These are phyloP conservation scores for Lutjanus erythropterus DNA, from an alignment of 2,113 vertebrate genomes.

Conservation along the genomic window DNA sequence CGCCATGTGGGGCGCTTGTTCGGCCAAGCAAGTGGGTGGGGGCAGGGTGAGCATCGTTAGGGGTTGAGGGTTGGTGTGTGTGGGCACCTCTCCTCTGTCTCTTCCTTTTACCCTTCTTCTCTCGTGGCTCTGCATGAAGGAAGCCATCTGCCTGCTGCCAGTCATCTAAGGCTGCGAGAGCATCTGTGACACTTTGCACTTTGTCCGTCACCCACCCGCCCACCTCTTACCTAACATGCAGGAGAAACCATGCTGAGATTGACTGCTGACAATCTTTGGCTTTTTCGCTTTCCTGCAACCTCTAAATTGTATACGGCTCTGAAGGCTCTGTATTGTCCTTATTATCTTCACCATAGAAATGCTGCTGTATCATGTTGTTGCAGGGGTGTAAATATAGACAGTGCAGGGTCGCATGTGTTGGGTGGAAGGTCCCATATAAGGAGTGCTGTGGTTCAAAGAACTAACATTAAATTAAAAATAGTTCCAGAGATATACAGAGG, in stretches of 20 bases:
- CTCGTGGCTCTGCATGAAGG: conserved; percentile 49
- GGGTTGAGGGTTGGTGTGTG: conserved; percentile 46
- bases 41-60: conserved; percentile 33
- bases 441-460: no score
- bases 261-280: conserved; percentile 31
- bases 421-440: no score
- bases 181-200: conserved; percentile 66
- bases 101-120: conserved; percentile 50
- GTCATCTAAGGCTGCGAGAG: conserved; percentile 59
- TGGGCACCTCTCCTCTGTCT: conserved; percentile 62
- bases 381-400: no score
- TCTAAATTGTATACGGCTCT: background rate
- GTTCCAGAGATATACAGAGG: no score
- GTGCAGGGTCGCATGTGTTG: no score
- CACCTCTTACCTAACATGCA: conserved; percentile 41
- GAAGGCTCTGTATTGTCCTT: background rate
- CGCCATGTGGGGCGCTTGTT: conserved; percentile 67
- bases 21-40: conserved; percentile 50
- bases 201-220: conserved; percentile 56
- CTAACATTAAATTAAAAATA: no score
- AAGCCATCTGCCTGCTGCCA: conserved; percentile 74
- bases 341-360: background rate
- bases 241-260: conserved; percentile 34
- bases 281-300: background rate
- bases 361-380: background rate